Evolutionary conservation across 2,113 vertebrate genomes (phyloP).

Genomic region (Halichoerus grypus): DNA sequence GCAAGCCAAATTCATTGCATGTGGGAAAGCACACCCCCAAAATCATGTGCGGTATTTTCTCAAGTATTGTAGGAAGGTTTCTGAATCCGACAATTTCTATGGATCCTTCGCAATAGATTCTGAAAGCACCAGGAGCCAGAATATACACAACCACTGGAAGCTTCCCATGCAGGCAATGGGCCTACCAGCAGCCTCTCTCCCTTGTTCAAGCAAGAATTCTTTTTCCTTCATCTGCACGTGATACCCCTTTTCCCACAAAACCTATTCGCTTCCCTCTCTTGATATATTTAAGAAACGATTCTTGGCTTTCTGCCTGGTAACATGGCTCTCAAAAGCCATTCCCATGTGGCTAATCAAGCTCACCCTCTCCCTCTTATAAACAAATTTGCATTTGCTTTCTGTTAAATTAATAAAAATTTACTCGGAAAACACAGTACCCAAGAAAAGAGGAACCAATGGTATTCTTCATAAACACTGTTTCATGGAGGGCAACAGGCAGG

Average conservation of each 20-base stretch:
- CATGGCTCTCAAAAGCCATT: not conserved
- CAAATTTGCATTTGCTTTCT: not conserved
- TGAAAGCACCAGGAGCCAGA: not conserved
- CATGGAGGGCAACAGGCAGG: not conserved
- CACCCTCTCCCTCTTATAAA: not conserved
- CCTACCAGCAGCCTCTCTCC: not conserved
- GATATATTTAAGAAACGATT: not conserved
- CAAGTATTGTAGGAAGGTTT: not conserved
- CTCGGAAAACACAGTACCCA: not conserved
- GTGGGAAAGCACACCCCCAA: not conserved
- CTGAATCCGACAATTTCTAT: not conserved
- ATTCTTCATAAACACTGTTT: not conserved
- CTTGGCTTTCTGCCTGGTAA: not conserved
- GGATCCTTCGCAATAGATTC: not conserved
- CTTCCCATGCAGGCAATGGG: not conserved
- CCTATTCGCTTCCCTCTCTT: not conserved
- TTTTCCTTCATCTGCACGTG: not conserved
- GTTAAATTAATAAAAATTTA: not conserved
- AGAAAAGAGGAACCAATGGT: not conserved
- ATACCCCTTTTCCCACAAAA: not conserved
- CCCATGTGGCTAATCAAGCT: not conserved
- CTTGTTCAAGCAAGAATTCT: not conserved
- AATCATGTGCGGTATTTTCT: not conserved
- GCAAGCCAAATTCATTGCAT: not conserved
- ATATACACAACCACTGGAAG: not conserved